Conservation (phyloP, 2,888 invertebrate species). For the Aethes cnicana region DNA sequence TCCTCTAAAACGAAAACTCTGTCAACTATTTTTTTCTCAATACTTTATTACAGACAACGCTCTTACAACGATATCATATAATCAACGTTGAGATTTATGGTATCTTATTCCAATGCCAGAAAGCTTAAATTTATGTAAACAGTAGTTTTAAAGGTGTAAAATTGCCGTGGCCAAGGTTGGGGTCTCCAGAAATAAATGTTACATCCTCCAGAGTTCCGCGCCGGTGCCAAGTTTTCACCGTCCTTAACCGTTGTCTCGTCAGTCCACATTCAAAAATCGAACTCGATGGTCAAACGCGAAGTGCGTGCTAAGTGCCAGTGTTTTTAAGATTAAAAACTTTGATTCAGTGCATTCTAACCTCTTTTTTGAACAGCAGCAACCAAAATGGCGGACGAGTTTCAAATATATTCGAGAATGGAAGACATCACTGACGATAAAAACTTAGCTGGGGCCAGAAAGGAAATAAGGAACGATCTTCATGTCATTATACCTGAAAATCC, state of each 20-base stretch:
- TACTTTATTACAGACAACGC: constrained; percentile 25
- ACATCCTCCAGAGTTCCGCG: constrained; percentile 65
- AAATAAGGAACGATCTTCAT: constrained; percentile 67
- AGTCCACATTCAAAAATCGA: constrained; percentile 62
- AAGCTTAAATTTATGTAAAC: constrained; percentile 42
- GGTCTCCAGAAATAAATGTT: constrained; percentile 79
- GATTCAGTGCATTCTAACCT: constrained; percentile 10
- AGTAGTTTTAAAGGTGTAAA: constrained; percentile 45
- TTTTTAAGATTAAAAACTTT: constrained; percentile 34
- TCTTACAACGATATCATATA: constrained; percentile 2
- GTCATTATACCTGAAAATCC: constrained; percentile 76
- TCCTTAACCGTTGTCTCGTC: constrained; percentile 46
- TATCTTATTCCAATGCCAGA: constrained; percentile 39
- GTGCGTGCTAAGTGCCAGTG: constrained; percentile 45
- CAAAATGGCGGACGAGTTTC: constrained; percentile 59
- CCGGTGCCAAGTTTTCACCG: constrained; percentile 66
- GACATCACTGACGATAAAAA: constrained; percentile 72
- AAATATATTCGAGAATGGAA: constrained; percentile 65
- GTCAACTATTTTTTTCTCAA: constrained; percentile 22
- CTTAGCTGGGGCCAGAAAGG: constrained; percentile 71
- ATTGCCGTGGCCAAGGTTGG: constrained; percentile 58
- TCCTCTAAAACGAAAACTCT: constrained; percentile 22
- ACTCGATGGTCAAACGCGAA: constrained; percentile 54
- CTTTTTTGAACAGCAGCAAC: constrained; percentile 49
- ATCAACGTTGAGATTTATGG: background rate